Conservation (phyloP, 2,113 vertebrate genomes). For the rat (Rattus norvegicus) region GRCr8 NC_086019.1:90009001-90009500, state of each 20-base stretch:
- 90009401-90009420: constrained; percentile 92
- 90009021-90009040: not conserved
- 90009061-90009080: not conserved
- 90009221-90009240: constrained; percentile 90
- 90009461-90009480: not conserved
- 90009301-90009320: constrained; percentile 91
- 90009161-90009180: constrained; percentile 79
- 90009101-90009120: constrained; percentile 70
- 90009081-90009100: not conserved
- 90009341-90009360: constrained; percentile 85
- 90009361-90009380: constrained; percentile 90
- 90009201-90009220: constrained; percentile 90
- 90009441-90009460: not conserved
- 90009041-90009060: not conserved
- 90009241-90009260: constrained; percentile 96
- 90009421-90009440: constrained; percentile 69
- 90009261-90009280: constrained; percentile 94
- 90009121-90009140: constrained; percentile 21
- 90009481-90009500: not conserved
- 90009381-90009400: constrained; percentile 90
- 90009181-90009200: constrained; percentile 88
- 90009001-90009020: not conserved
- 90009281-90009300: constrained; percentile 92
- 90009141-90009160: not conserved
- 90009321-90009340: constrained; percentile 86